Evolutionary conservation across 1,140 invertebrate genomes (phyloP).

Genomic region (Melitaea cinxia): DNA sequence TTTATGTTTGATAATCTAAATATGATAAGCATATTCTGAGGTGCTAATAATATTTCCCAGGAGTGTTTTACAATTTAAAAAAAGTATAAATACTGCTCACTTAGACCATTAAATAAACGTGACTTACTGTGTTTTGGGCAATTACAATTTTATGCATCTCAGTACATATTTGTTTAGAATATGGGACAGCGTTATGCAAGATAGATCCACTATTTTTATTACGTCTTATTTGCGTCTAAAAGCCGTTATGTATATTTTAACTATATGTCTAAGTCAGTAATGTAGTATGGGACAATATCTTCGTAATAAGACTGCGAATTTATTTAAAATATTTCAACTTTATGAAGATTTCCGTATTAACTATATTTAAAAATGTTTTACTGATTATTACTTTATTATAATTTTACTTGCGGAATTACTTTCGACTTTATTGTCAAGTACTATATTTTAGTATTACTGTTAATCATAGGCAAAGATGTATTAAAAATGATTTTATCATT

Average conservation of each 20-base stretch:
- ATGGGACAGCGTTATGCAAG: background rate
- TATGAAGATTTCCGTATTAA: background rate
- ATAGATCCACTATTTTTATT: background rate
- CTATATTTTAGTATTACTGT: background rate
- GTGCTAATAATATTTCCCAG: no score
- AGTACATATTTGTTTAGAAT: no score
- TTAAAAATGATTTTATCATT: no score
- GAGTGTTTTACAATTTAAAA: no score
- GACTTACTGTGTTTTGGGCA: no score
- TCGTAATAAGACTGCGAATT: conserved; percentile 7
- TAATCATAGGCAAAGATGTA: background rate
- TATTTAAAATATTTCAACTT: background rate
- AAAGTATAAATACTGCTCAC: no score
- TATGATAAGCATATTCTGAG: no score
- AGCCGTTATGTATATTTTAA: background rate
- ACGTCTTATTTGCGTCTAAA: conserved; percentile 2
- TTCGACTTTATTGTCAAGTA: conserved; percentile 3
- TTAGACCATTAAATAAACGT: no score
- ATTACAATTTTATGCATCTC: no score
- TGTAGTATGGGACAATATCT: conserved; percentile 19
- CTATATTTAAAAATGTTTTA: background rate
- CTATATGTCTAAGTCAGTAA: conserved; percentile 12
- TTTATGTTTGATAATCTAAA: background rate
- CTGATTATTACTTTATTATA: no score
- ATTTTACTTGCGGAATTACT: background rate